Percentiles rank a stretch among this genome's conserved stretches.
phyloP scores from a whole-genome alignment of 2,888 invertebrate genomes.

The Callyntrura guangdongensis region DNA sequence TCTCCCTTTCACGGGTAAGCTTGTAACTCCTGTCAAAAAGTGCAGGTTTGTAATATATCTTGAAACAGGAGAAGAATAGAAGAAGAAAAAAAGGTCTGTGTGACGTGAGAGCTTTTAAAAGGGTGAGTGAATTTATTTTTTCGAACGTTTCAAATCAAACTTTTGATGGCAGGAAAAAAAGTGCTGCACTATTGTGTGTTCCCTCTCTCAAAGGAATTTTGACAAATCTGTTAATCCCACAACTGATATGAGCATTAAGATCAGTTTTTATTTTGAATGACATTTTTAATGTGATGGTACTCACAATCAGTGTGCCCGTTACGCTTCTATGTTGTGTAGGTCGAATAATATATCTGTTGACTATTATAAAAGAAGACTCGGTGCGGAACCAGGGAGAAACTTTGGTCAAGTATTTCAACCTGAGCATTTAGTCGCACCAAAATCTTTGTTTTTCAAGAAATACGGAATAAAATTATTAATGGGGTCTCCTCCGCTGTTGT shows the following conservation, averaged over 20 bases:
- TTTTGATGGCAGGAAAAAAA: background rate
- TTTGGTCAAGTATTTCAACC: background rate
- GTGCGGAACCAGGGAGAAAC: background rate
- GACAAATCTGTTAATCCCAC: slow-evolving; percentile 45
- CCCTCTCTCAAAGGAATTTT: background rate
- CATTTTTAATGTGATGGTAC: background rate
- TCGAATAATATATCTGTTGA: too few species aligned
- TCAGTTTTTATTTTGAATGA: background rate
- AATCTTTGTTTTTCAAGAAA: background rate
- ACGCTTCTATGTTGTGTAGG: background rate
- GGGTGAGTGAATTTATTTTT: background rate
- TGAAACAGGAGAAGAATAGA: slow-evolving; percentile 24
- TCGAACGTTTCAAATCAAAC: too few species aligned
- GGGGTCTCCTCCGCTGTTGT: background rate
- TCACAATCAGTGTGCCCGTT: background rate
- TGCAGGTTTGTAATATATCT: slow-evolving; percentile 59
- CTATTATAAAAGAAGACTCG: too few species aligned
- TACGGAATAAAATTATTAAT: background rate
- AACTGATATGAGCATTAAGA: background rate
- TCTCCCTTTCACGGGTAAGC: background rate
- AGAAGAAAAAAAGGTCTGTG: slow-evolving; percentile 27
- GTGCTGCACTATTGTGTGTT: background rate
- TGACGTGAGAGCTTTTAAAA: slow-evolving; percentile 17
- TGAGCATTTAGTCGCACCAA: background rate
- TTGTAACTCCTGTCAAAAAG: slow-evolving; percentile 67